Base-by-base conservation (phyloP, 2,113 vertebrate species). In the Trematocara variabile region DNA sequence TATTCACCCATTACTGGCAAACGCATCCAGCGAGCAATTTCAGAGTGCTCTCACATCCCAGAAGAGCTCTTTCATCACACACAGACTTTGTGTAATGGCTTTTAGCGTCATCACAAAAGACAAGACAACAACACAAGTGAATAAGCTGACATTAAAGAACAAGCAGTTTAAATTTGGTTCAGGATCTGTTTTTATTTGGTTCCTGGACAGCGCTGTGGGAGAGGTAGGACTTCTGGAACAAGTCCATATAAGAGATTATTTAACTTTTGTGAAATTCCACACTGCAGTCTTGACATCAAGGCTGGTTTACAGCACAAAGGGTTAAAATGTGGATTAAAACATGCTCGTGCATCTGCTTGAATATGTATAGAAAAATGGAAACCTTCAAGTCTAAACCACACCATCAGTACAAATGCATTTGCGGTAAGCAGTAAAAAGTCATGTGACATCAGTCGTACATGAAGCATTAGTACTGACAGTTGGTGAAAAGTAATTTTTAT, bases 1-100 rank as follows among this genome's bases (percentile, higher is more conserved):
- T 89, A 78, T 82, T 86, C 80, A 52, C 20, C 80, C 85, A 89
- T 91, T 92, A 89, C 77, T n/a, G 60, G 50, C 68, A 89, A 87
- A 82, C 13, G 30, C 82, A 84, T 68, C 28, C 34, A 30, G 60
- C 63, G 39, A 80, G 79, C 68, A 80, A 84, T 79, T 52, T 88
- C 79, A 84, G 33, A 82, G 82, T 79, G 65, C 55, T 80, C 70
- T 86, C 68, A 50, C 70, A 60, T 80, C 81, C 68, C 30, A 2
- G 77, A 77, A 70, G 79, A 77, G 56, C 10, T 82, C 41, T 87
- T 90, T 85, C 77, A 88, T 92, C 52, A 65, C 52, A 54, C 68
- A 50, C 55, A 37, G 37, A 37, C 39, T 88, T 84, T 89, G 63
- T 80, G 14, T 18, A 14, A 60, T 22, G 30, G 79, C 55, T 54